Evolutionary conservation across 2,797 vertebrate species (phyloP).

Genomic region (Valencia hispanica): DNA sequence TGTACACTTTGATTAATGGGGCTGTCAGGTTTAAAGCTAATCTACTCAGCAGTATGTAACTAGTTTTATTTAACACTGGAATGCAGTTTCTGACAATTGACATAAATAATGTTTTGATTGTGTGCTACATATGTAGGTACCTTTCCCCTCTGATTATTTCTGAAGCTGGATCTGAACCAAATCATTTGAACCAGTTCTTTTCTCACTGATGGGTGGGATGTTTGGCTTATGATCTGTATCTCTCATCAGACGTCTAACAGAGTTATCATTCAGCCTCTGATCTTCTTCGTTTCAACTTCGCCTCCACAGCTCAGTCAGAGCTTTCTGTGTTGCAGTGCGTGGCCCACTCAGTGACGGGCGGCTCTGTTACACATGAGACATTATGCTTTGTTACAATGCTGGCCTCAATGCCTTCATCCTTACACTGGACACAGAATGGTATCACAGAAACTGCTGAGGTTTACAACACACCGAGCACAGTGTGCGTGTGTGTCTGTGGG

Average conservation of each 20-base stretch:
- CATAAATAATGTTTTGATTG: not conserved
- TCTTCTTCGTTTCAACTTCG: slow-evolving; percentile 18
- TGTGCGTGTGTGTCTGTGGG: not conserved
- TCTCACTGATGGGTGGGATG: slow-evolving; percentile 1
- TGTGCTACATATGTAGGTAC: not conserved
- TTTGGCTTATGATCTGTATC: not conserved
- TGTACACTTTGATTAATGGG: too few relatives aligned
- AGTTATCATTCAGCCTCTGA: slow-evolving; percentile 32
- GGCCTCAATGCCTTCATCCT: slow-evolving; percentile 8
- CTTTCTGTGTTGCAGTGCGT: slow-evolving; percentile 32
- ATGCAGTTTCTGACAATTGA: not conserved
- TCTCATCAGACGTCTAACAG: slow-evolving; percentile 21
- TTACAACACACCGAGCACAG: slow-evolving; percentile 4
- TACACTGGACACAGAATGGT: slow-evolving; percentile 3
- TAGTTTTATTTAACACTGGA: not conserved
- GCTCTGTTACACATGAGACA: slow-evolving; percentile 38
- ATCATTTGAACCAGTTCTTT: not conserved
- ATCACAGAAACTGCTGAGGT: slow-evolving; percentile 15
- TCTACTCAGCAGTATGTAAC: not conserved
- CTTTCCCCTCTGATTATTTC: not conserved
- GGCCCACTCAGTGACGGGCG: slow-evolving; percentile 39
- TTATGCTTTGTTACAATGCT: slow-evolving; percentile 42
- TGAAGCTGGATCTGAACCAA: not conserved
- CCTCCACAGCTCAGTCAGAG: slow-evolving; percentile 36
- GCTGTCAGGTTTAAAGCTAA: not conserved